A percentile compares a stretch with the other conserved stretches of the same genome.
These are phyloP conservation scores for Meiosimyza platycephala DNA, from an alignment of 2,888 invertebrate genomes.

Conservation along the genomic window DNA sequence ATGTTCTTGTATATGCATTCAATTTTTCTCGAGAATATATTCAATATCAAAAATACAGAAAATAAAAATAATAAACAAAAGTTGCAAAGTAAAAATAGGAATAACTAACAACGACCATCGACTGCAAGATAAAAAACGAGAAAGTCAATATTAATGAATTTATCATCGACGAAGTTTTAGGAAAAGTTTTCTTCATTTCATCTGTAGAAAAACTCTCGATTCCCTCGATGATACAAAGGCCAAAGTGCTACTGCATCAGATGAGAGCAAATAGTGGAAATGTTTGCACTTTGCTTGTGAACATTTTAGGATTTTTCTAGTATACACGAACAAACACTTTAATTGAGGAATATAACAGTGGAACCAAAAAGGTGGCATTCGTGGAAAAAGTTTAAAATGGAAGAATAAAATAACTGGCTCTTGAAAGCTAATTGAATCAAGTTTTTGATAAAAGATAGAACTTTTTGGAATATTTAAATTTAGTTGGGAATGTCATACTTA, in stretches of 20 bases:
- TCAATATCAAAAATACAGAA: not conserved
- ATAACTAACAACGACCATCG: not conserved
- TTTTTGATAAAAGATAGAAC: no score
- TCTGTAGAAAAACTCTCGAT: slow-evolving; percentile 24
- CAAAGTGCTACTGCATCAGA: slow-evolving; percentile 24
- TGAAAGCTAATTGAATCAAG: no score
- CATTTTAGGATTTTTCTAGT: not conserved
- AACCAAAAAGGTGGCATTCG: no score
- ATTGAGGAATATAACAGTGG: not conserved
- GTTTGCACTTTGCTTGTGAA: slow-evolving; percentile 24
- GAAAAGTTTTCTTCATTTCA: slow-evolving; percentile 40
- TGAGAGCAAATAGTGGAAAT: slow-evolving; percentile 36
- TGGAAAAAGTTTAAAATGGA: no score
- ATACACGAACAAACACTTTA: no score
- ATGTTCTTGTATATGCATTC: no score
- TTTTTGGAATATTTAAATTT: no score
- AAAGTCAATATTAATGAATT: slow-evolving; percentile 58
- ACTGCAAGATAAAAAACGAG: slow-evolving; percentile 21
- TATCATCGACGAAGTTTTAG: slow-evolving; percentile 51
- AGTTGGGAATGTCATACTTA: no score
- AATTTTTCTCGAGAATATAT: not conserved
- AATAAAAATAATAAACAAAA: slow-evolving; percentile 7
- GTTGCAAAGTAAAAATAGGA: slow-evolving; percentile 4
- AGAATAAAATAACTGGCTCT: no score
- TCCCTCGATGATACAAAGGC: slow-evolving; percentile 30